Evolutionary conservation across 2,888 invertebrate species (phyloP), one percentile per base, ranked within the genome.

Genomic region (Horisme vitalbata): DNA sequence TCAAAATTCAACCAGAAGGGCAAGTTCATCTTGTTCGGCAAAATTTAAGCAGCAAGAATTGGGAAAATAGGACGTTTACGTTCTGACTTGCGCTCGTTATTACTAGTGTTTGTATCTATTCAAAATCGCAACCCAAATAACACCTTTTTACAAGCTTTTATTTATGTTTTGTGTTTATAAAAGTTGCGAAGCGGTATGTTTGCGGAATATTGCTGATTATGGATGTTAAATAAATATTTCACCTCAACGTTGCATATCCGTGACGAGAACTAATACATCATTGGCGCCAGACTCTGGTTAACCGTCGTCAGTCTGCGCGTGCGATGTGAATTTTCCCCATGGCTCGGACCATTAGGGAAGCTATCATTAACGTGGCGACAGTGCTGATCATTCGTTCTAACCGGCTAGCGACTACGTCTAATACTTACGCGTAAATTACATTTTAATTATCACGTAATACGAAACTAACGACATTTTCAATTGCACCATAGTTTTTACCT

Each of bases 321-420:
- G 79, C 80, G 74, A 66, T 75, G 84, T 69, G 78, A 79, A 83
- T 85, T 87, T 85, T 77, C 83, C 79, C 75, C 72, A 65, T 69
- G 69, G 71, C 65, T 71, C 65, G 64, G 60, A 68, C 72, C 75
- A 79, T 83, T 79, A 79, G 79, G 83, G 82, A 84, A 85, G 81
- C 82, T 82, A 78, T 85, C 84, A 86, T 87, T 87, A 84, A 68
- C 66, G 59, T 65, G 80, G 82, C 83, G 83, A 84, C 85, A 75
- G 79, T 75, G 76, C 73, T 79, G 80, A 75, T 76, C 75, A 66
- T 68, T 64, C 57, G 64, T 63, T 63, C 64, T 61, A 69, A 72
- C 73, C 68, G 69, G 75, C 68, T 69, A 62, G 65, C 57, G 58
- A 65, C 58, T 57, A 65, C 68, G 68, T 71, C 64, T 63, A 66